Evolutionary conservation across 2,797 vertebrate genomes (phyloP), one percentile per base, ranked within the genome.

Genomic region (Microchirus variegatus): DNA sequence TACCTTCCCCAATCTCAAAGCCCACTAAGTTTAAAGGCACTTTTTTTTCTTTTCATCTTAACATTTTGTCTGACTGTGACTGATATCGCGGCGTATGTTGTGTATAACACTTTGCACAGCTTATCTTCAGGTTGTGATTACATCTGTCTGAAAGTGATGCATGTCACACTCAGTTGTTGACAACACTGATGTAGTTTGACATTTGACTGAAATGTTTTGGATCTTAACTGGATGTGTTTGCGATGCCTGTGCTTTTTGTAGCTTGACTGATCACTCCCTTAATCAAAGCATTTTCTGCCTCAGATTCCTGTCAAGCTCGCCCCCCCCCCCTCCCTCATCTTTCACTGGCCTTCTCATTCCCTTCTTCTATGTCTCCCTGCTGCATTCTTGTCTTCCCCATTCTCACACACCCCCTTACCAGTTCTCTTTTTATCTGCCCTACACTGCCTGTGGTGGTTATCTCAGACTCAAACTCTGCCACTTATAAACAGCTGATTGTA

Each of bases 171-270:
- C 18, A 2, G 22, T 16, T 81, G 46, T 65, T 65, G 73, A 67
- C 75, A 80, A 59, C 26, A 15, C 16, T 37, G 57, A 49, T 64
- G 49, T 8, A 53, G 22, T 69, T 67, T 75, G 81, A 83, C 73
- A 60, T 81, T 84, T 84, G 61, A 73, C 77, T 67, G 70, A 73
- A 72, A 76, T 64, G 42, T 63, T 85, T 75, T 62, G 57, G 74
- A 75, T 82, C 69, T 67, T 58, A 37, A 57, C 44, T 56, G 62
- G 70, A 75, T 70, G 53, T 74, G 62, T 67, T 67, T 85, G 48
- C 82, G 73, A 70, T 77, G 54, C 59, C 26, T 40, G 8, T 41
- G 51, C 64, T 56, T 70, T 80, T 69, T 78, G 65, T 19, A 68
- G 70, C 59, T 53, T 73, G 75, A 74, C 55, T 80, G 80, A 85